Evolutionary conservation across 2,113 vertebrate genomes (phyloP).

Genomic region (Microtus montanus): DNA sequence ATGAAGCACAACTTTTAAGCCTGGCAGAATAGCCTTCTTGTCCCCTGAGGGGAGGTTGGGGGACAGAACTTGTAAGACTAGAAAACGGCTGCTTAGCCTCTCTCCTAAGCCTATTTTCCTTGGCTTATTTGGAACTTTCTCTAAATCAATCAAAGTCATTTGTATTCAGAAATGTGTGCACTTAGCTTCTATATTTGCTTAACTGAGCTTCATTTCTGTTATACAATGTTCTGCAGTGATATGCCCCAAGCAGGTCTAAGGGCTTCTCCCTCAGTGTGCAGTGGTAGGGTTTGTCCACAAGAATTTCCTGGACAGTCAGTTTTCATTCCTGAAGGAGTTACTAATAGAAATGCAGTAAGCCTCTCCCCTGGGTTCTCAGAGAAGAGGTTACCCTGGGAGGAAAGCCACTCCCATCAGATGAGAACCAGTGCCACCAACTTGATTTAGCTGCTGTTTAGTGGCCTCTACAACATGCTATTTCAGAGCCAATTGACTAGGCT

Average conservation of each 20-base stretch:
- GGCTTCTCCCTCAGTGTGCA: background rate
- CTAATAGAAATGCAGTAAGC: background rate
- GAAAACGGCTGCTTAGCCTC: background rate
- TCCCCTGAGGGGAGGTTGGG: background rate
- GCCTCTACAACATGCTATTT: background rate
- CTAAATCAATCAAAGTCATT: background rate
- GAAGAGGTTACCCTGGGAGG: background rate
- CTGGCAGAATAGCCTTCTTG: background rate
- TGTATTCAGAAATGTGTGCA: conserved; percentile 10
- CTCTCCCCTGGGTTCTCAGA: background rate
- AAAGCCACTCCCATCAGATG: background rate
- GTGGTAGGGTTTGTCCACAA: background rate
- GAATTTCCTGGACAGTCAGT: conserved; percentile 1
- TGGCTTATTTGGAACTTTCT: conserved; percentile 31
- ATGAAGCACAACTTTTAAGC: conserved; percentile 6
- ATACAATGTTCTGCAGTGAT: background rate
- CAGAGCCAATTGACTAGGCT: background rate
- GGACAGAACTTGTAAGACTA: background rate
- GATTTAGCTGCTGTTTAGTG: background rate
- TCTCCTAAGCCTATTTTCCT: conserved; percentile 27
- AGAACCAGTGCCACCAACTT: background rate
- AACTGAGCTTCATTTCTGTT: conserved; percentile 34
- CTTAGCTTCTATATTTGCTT: conserved; percentile 40
- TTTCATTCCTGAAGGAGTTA: conserved; percentile 43
- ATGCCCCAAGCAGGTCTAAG: background rate